Evolutionary conservation across 2,113 vertebrate genomes (phyloP), one percentile per base, ranked within the genome.

Genomic region (Balaeniceps rex): DNA sequence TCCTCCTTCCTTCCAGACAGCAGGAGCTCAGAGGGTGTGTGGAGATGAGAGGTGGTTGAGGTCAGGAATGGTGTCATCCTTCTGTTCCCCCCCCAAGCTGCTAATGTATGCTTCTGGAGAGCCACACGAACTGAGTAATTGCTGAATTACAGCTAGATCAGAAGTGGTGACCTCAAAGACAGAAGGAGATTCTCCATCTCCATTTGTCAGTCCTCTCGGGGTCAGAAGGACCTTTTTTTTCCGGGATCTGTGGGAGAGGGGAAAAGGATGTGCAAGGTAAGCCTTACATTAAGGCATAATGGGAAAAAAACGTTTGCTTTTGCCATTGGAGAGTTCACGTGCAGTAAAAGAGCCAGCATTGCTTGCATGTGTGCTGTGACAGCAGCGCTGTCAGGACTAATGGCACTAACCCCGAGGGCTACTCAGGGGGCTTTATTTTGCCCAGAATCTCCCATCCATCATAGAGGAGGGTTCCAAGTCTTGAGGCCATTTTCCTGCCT

Each of bases 131-230:
- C 66, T 36, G 74, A 95, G 81, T 91, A 95, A 95, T 94, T 93
- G 77, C 93, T 81, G 84, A 94, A 94, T 95, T 94, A 91, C 2
- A 0, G 82, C 82, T 88, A 40, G 84, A 97, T 96, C 96, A 96
- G 87, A 96, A 96, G 82, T 78, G 94, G 55, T 95, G 96, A 96
- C 93, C 94, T 94, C 93, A 83, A 22, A 95, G 89, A 83, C 84
- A 90, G 88, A 36, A 69, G 69, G 87, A 87, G 84, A 70, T 70
- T 89, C 54, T 95, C 92, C 64, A 68, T 90, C 86, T 92, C 87
- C 71, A 80, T 95, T 96, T 96, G 81, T 94, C 89, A 96, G 83
- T 72, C 42, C 16, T 82, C 74, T 52, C 3, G 2, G 58, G 93
- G 81, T 87, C 81, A 89, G 66, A 72, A 87, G 77, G 63, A 96